These are phyloP conservation scores for Arctia plantaginis DNA, from an alignment of 2,888 invertebrate species.

Conservation along the genomic window DNA sequence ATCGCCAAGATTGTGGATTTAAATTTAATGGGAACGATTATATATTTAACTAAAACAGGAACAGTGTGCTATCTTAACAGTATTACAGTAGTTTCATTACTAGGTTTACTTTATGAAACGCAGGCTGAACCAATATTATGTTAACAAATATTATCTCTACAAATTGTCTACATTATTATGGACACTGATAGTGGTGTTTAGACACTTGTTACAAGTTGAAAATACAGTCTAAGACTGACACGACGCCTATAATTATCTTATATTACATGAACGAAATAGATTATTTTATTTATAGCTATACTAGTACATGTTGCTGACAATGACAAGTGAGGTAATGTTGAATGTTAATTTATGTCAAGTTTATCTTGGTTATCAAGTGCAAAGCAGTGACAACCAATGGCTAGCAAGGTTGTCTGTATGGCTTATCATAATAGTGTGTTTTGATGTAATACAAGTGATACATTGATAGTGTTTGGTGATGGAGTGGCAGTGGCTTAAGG, in stretches of 20 bases:
- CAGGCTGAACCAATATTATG: slow-evolving; percentile 38
- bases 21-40: slow-evolving; percentile 30
- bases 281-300: slow-evolving; percentile 69
- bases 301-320: slow-evolving; percentile 70
- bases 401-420: slow-evolving; percentile 64
- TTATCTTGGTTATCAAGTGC: slow-evolving; percentile 78
- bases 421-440: slow-evolving; percentile 64
- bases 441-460: slow-evolving; percentile 63
- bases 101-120: slow-evolving; percentile 28
- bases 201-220: slow-evolving; percentile 31
- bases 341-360: slow-evolving; percentile 80
- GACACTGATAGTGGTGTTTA: slow-evolving; percentile 36
- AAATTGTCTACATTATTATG: slow-evolving; percentile 27
- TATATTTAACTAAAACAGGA: slow-evolving; percentile 39
- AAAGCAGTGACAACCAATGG: slow-evolving; percentile 71
- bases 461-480: slow-evolving; percentile 76
- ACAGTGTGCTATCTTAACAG: slow-evolving; percentile 25
- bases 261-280: slow-evolving; percentile 52
- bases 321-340: slow-evolving; percentile 82
- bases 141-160: slow-evolving; percentile 35
- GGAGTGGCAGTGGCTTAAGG: slow-evolving; percentile 94
- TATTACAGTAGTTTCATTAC: not conserved
- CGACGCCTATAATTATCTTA: slow-evolving; percentile 36
- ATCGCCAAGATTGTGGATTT: not conserved
- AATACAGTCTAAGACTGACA: slow-evolving; percentile 32